Conservation (phyloP, 1,140 invertebrate genomes). For the Drosophila subpulchrella region DNA sequence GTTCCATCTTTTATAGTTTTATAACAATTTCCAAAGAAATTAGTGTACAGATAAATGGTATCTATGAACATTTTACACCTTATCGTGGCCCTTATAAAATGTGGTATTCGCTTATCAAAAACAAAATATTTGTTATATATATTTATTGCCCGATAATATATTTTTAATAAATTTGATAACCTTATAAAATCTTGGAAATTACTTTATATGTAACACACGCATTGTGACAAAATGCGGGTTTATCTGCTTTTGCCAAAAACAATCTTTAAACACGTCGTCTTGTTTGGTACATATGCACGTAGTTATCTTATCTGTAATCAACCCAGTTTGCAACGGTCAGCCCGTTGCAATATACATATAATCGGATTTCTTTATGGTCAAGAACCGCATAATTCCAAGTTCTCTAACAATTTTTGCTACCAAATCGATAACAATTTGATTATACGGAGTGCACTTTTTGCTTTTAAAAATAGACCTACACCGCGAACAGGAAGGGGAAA, state of each 20-base stretch:
- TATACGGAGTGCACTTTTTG: slow-evolving; percentile 38
- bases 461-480: slow-evolving; percentile 51
- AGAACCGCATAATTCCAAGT: not conserved
- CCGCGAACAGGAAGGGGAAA: slow-evolving; percentile 17
- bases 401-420: slow-evolving; percentile 28
- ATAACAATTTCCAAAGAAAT: not conserved
- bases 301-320: slow-evolving; percentile 25
- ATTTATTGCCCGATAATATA: not conserved
- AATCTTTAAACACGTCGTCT: not conserved
- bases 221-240: not conserved
- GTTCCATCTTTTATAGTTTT: too few species aligned
- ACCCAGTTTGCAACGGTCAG: slow-evolving; percentile 1
- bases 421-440: slow-evolving; percentile 45
- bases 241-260: slow-evolving; percentile 1
- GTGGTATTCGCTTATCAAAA: not conserved
- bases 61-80: not conserved
- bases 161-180: not conserved
- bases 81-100: not conserved
- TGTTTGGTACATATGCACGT: slow-evolving; percentile 3
- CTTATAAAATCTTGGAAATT: not conserved
- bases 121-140: not conserved
- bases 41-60: not conserved
- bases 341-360: not conserved
- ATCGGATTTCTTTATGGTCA: not conserved
- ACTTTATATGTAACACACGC: not conserved